phyloP scores from a whole-genome alignment of 2,797 vertebrate genomes.

The Syncerus caffer region DNA sequence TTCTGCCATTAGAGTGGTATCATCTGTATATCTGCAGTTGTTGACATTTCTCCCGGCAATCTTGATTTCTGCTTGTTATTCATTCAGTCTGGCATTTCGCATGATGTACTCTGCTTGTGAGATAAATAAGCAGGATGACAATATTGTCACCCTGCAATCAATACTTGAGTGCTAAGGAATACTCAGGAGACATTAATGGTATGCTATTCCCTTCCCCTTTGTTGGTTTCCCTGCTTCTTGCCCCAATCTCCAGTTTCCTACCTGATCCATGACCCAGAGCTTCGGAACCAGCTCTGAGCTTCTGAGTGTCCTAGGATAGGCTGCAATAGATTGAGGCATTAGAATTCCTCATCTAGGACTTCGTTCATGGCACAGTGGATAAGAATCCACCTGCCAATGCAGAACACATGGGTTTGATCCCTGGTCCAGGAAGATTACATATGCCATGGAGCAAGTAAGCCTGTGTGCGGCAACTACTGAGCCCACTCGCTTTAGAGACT shows the following conservation, averaged over 20 bases:
- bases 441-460: neutral
- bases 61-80: neutral
- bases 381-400: neutral
- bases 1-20: neutral
- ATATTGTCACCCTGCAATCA: neutral
- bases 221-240: neutral
- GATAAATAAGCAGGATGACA: neutral
- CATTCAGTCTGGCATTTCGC: neutral
- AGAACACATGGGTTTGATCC: neutral
- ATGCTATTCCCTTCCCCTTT: neutral
- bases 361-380: neutral
- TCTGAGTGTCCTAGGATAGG: neutral
- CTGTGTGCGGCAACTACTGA: neutral
- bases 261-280: constrained; percentile 66
- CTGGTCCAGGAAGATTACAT: neutral
- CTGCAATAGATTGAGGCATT: constrained; percentile 54
- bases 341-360: neutral
- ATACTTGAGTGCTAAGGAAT: neutral
- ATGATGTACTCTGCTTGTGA: neutral
- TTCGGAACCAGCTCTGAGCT: constrained; percentile 54
- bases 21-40: neutral
- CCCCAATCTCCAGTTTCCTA: neutral
- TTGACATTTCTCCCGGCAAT: neutral
- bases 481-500: neutral
- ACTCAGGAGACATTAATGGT: neutral